These are phyloP conservation scores for Percopsis transmontana DNA, from an alignment of 2,113 vertebrate species.

Conservation along the genomic window DNA sequence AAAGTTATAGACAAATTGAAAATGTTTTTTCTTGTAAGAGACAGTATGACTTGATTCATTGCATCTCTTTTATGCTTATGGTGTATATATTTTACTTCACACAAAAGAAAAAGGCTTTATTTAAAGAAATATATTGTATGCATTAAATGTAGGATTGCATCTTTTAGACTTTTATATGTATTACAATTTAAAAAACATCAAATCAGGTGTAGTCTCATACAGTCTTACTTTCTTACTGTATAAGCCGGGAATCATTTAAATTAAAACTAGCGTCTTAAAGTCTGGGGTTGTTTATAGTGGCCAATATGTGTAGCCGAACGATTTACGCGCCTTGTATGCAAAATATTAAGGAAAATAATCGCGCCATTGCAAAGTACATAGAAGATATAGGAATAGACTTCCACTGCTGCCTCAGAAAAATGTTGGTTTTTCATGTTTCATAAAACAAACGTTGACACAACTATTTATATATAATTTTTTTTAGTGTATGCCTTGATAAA, in stretches of 20 bases:
- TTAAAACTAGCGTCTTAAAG: no score
- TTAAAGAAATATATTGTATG: not conserved
- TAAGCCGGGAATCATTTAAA: no score
- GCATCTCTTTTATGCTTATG: slow-evolving; percentile 10
- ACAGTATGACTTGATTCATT: not conserved
- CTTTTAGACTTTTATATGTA: no score
- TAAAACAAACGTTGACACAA: rapidly evolving
- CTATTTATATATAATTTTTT: no score
- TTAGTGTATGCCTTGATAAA: no score
- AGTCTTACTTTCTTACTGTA: no score
- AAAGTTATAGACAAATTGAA: not conserved
- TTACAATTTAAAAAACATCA: no score
- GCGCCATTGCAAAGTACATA: slow-evolving; percentile 67
- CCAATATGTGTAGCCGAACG: not conserved
- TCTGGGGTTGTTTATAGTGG: no score
- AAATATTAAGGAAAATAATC: slow-evolving; percentile 60
- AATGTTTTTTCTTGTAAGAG: not conserved
- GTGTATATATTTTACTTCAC: slow-evolving; percentile 2
- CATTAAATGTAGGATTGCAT: no score
- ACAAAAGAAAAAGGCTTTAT: slow-evolving; percentile 7
- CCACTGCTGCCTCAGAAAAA: rapidly evolving
- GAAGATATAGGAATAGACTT: slow-evolving; percentile 25
- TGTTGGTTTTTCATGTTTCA: rapidly evolving
- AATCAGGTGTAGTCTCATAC: no score
- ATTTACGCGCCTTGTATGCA: slow-evolving; percentile 73